Conservation (phyloP, 2,888 invertebrate genomes). For the Elmis aenea region DNA sequence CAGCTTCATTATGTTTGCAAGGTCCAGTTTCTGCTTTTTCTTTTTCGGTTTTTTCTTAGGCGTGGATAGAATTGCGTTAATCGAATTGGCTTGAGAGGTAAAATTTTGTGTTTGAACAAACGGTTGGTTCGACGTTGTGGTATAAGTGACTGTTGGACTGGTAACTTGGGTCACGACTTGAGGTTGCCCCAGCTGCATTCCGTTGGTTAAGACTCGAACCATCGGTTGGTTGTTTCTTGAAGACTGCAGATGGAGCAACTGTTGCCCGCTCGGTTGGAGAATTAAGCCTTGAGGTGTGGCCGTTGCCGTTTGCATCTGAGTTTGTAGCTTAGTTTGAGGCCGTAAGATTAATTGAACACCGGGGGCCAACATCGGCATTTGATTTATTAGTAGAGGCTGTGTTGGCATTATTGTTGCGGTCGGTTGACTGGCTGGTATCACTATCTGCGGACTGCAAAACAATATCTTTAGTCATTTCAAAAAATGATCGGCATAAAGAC, state of each 20-base stretch:
- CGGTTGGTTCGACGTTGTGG: slow-evolving; percentile 31
- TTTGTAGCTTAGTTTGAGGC: slow-evolving; percentile 55
- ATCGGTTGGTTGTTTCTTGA: slow-evolving; percentile 47
- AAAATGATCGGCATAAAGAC: slow-evolving; percentile 1
- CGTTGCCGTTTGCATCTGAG: slow-evolving; percentile 33
- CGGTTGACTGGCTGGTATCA: slow-evolving; percentile 40
- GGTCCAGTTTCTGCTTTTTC: slow-evolving; percentile 56
- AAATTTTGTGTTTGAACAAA: slow-evolving; percentile 34
- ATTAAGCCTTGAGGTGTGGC: slow-evolving; percentile 42
- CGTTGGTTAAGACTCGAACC: slow-evolving; percentile 60
- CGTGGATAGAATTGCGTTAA: slow-evolving; percentile 35
- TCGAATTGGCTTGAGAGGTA: slow-evolving; percentile 6
- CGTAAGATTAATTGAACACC: slow-evolving; percentile 68
- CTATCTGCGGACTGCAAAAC: slow-evolving; percentile 42
- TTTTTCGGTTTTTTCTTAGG: slow-evolving; percentile 55
- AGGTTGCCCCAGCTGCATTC: slow-evolving; percentile 34
- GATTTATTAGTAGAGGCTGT: slow-evolving; percentile 43
- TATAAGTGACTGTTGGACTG: slow-evolving; percentile 14
- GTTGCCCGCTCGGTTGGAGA: slow-evolving; percentile 40
- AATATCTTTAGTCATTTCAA: slow-evolving; percentile 4
- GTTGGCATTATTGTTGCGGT: slow-evolving; percentile 44
- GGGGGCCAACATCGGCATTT: slow-evolving; percentile 50
- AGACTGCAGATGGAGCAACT: slow-evolving; percentile 38
- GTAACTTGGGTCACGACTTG: slow-evolving; percentile 19
- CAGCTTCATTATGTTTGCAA: slow-evolving; percentile 69